Evolutionary conservation across 2,113 vertebrate genomes (phyloP).

Genomic region (Corydoras maculifer): DNA sequence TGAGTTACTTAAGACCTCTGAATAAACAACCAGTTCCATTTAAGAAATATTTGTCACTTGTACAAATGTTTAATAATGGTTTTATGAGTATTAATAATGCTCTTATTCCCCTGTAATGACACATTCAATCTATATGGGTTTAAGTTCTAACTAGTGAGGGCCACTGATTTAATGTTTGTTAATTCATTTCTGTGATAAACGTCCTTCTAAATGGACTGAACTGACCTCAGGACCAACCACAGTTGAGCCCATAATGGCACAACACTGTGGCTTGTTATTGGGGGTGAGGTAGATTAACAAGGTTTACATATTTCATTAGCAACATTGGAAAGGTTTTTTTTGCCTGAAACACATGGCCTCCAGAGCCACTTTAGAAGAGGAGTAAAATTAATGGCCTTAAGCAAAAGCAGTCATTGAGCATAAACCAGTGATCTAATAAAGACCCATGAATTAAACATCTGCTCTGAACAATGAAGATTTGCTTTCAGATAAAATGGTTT

Average conservation of each 20-base stretch:
- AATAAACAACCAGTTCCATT: no score
- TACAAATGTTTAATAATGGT: no score
- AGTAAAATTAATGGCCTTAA: conserved; percentile 9
- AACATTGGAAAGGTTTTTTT: conserved; percentile 50
- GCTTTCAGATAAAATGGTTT: conserved; percentile 17
- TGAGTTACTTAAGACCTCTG: no score
- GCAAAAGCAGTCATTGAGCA: conserved; percentile 12
- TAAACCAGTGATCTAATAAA: conserved; percentile 36
- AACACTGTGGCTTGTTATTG: conserved; percentile 6
- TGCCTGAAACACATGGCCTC: conserved; percentile 55
- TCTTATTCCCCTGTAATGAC: no score
- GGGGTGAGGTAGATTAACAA: conserved; percentile 39
- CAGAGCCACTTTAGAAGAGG: conserved; percentile 20
- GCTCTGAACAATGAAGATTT: conserved; percentile 22
- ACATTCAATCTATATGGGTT: no score
- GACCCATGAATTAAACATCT: conserved; percentile 38
- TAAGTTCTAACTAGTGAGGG: no score
- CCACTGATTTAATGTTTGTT: no score
- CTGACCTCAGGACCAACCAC: conserved; percentile 5
- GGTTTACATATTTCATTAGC: conserved; percentile 64
- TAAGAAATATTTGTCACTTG: no score
- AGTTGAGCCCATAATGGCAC: conserved; percentile 3
- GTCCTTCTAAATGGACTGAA: not conserved
- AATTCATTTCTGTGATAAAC: no score
- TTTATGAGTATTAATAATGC: no score